Percentiles rank a stretch among this genome's conserved stretches.
These are phyloP conservation scores for Drosophila sulfurigaster DNA, from an alignment of 1,140 invertebrate species.

Conservation along the genomic window DNA sequence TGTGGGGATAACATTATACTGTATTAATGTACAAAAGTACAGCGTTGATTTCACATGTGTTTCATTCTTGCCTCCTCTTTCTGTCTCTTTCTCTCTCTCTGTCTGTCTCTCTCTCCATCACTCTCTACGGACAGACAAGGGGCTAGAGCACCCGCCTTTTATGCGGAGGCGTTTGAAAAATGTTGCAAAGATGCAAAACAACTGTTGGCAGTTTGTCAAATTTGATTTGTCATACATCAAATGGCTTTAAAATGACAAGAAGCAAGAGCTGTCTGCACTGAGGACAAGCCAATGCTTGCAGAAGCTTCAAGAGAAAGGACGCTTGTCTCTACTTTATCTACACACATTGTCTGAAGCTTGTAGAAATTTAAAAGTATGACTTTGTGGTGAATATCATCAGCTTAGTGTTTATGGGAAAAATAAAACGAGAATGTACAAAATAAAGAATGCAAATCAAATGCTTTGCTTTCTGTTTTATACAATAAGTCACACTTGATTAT, in stretches of 20 bases:
- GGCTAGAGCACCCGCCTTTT: conserved; percentile 5
- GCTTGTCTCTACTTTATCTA: background rate
- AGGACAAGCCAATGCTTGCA: conserved; percentile 25
- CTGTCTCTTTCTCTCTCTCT: background rate
- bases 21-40: conserved; percentile 69
- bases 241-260: conserved; percentile 77
- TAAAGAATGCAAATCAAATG: conserved; percentile 1
- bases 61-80: background rate
- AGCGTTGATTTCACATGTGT: conserved; percentile 73
- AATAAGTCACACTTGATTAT: too few species aligned
- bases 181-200: conserved; percentile 79
- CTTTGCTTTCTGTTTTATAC: background rate
- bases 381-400: conserved; percentile 15
- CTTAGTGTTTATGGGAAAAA: conserved; percentile 22
- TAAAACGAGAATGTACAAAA: background rate
- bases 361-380: conserved; percentile 3
- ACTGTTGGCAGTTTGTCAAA: conserved; percentile 82
- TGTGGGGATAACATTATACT: conserved; percentile 55
- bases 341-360: background rate
- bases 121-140: conserved; percentile 8
- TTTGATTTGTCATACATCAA: conserved; percentile 83
- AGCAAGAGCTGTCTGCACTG: conserved; percentile 46
- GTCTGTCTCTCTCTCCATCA: background rate
- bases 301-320: background rate
- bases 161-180: conserved; percentile 59